Evolutionary conservation across 2,113 vertebrate species (phyloP), one percentile per base, ranked within the genome.

Genomic region (Seriola rivoliana): DNA sequence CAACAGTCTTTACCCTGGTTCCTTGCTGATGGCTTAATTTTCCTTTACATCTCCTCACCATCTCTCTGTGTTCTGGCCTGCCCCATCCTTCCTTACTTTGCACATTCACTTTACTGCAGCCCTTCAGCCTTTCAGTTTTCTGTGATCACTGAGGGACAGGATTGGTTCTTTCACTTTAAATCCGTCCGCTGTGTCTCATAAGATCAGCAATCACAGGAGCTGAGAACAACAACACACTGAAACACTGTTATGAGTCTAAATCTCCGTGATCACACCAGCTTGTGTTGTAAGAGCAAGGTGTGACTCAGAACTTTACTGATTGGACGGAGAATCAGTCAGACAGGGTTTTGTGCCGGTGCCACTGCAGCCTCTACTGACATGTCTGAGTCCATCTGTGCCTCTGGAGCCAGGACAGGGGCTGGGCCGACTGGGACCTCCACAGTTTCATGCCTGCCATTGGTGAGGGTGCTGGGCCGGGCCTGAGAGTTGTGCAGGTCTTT

Each of bases 401-500:
- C 87, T 21, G 69, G 71, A 38, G 65, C 62, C 7, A 23, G 23
- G 38, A 34, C 48, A 0, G 85, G 66, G n/a, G 40, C 59, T 2
- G 82, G 95, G 71, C 93, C 82, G 7, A 94, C 87, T 0, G 97
- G 94, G 72, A 96, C 95, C 16, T 92, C 92, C 58, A 96, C 95
- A 0, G 95, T 69, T 0, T 96, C 96, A 46, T 95, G 97, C 64
- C 55, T 83, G 19, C 96, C 96, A 0, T 93, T 93, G 85, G 71
- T 90, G 25, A 95, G 82, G 0, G 85, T 70, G 71, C 89, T 86
- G 0, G 63, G 84, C 50, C 88, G 92, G 52, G 69, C 94, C 90
- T 96, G 97, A 62, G 94, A 92, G 82, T 83, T 46, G 80, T 96
- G 97, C 94, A 96, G 96, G 88, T 92, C 93, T 5, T 96, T 97